These are phyloP conservation scores for Micropoecilia bifurca DNA, from an alignment of 2,797 vertebrate genomes.

Conservation along the genomic window DNA sequence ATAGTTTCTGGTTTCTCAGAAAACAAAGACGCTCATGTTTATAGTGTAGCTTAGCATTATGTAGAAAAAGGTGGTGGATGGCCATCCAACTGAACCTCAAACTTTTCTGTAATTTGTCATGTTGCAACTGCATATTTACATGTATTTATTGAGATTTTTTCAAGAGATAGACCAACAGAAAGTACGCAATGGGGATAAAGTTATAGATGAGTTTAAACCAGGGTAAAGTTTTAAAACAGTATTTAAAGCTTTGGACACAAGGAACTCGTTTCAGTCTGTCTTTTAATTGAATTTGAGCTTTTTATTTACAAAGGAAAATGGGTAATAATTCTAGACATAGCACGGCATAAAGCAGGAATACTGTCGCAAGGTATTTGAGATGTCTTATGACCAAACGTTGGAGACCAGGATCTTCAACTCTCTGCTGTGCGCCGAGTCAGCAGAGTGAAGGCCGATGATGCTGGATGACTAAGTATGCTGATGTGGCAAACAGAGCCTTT, in stretches of 20 bases:
- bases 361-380: not conserved
- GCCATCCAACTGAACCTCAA: not conserved
- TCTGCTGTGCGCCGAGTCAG: not conserved
- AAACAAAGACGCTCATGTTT: not conserved
- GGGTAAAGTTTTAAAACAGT: not conserved
- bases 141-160: not conserved
- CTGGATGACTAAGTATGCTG: not conserved
- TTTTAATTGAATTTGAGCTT: not conserved
- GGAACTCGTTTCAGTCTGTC: not conserved
- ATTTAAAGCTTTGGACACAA: not conserved
- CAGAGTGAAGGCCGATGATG: not conserved
- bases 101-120: not conserved
- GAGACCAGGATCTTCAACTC: not conserved
- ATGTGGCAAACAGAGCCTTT: not conserved
- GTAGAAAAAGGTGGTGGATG: not conserved
- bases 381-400: not conserved
- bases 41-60: not conserved
- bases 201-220: not conserved
- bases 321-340: not conserved
- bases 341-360: not conserved
- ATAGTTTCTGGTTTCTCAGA: not conserved
- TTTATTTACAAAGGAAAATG: not conserved
- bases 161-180: not conserved
- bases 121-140: not conserved
- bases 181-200: not conserved